These are phyloP conservation scores for Lasioglossum morio DNA, from an alignment of 2,888 invertebrate species.

Conservation along the genomic window DNA sequence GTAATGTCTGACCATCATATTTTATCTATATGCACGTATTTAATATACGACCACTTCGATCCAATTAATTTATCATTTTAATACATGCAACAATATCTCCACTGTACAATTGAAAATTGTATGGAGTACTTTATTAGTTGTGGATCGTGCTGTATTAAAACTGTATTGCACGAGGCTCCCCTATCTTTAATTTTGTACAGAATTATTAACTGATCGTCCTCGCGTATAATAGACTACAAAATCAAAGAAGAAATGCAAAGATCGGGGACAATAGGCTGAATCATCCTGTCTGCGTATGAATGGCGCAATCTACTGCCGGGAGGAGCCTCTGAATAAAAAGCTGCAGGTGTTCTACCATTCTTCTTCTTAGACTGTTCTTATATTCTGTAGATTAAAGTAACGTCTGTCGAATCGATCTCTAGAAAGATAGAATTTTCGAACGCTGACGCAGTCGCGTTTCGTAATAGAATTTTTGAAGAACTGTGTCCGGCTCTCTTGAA, in stretches of 20 bases:
- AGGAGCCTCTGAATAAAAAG: not conserved
- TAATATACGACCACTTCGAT: not conserved
- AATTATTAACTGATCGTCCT: not conserved
- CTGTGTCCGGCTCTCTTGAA: no score
- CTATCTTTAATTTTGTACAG: not conserved
- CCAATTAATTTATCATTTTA: not conserved
- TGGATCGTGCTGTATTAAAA: not conserved
- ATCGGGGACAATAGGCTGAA: not conserved
- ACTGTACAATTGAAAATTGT: no score
- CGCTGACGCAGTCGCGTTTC: not conserved
- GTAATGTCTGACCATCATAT: not conserved
- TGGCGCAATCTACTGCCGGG: conserved; percentile 14
- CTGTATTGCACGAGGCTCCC: not conserved
- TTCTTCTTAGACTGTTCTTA: not conserved
- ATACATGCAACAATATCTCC: not conserved
- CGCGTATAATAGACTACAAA: not conserved
- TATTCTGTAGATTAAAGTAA: not conserved
- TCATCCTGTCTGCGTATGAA: conserved; percentile 23
- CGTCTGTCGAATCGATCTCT: not conserved
- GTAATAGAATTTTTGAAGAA: not conserved
- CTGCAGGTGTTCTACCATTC: not conserved
- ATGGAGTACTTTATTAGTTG: not conserved
- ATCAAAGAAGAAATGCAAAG: not conserved
- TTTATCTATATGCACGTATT: not conserved
- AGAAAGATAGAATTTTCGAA: not conserved